phyloP scores from a whole-genome alignment of 2,113 vertebrate genomes.

The Tychaedon coryphoeus region DNA sequence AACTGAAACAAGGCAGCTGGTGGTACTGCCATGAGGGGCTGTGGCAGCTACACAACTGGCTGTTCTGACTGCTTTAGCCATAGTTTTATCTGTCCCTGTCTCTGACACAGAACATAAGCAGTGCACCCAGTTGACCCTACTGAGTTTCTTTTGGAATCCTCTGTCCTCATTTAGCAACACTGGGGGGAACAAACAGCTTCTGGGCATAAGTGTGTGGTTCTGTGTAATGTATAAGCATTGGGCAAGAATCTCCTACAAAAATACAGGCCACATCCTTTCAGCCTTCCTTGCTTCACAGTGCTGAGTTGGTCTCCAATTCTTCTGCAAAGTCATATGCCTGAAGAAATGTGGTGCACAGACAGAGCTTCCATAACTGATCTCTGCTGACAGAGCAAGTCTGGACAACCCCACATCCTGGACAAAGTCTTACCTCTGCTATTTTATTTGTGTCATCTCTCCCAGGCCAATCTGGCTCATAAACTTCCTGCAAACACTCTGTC shows the following conservation, averaged over 20 bases:
- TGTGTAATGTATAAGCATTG: background rate
- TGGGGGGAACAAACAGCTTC: background rate
- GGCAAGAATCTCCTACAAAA: background rate
- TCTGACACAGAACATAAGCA: background rate
- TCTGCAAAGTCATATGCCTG: background rate
- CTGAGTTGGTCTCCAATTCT: background rate
- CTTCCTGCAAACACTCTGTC: slow-evolving; percentile 90
- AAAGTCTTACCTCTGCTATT: slow-evolving; percentile 84
- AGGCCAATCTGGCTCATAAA: slow-evolving; percentile 94
- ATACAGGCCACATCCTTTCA: background rate
- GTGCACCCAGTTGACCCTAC: background rate
- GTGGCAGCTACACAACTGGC: background rate
- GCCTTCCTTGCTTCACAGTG: background rate
- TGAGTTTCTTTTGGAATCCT: background rate
- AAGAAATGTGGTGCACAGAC: background rate
- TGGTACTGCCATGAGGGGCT: background rate
- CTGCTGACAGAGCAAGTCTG: background rate
- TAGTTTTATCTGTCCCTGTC: background rate
- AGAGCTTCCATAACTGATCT: background rate
- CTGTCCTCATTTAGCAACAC: background rate
- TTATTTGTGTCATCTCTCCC: slow-evolving; percentile 92
- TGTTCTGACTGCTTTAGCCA: background rate
- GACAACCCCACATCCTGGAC: background rate
- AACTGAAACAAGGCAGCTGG: background rate
- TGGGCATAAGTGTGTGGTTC: background rate